Percentiles rank a stretch among this genome's conserved stretches.
Evolutionary conservation across 2,888 invertebrate species (phyloP).

Genomic region (Dicroscelio sp.): DNA sequence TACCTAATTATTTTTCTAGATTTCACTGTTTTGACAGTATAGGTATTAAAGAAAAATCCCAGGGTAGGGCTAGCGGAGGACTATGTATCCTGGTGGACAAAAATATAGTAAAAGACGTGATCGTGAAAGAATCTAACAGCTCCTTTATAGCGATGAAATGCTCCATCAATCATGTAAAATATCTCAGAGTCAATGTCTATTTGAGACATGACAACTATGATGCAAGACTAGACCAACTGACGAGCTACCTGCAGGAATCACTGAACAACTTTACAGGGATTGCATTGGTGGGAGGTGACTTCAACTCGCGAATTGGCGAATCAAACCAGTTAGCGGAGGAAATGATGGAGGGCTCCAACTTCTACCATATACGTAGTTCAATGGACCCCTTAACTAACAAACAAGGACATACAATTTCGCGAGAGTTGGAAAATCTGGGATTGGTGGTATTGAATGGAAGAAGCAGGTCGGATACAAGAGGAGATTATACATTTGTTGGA

Average conservation of each 20-base stretch:
- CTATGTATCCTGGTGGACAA: slow-evolving; percentile 6
- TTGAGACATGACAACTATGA: slow-evolving; percentile 7
- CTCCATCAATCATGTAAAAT: slow-evolving; percentile 8
- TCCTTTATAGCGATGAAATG: slow-evolving; percentile 41
- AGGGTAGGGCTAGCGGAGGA: slow-evolving; percentile 53
- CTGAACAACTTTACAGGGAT: neutral
- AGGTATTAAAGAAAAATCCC: slow-evolving; percentile 6
- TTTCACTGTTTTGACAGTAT: neutral
- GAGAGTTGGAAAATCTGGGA: neutral
- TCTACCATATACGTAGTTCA: neutral
- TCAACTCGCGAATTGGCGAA: neutral
- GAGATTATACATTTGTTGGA: neutral
- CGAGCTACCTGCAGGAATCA: neutral
- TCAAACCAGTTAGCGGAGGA: neutral
- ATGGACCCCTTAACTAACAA: neutral
- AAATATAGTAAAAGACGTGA: slow-evolving; percentile 16
- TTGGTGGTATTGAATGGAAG: neutral
- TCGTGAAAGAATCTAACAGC: slow-evolving; percentile 20
- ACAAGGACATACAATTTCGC: neutral
- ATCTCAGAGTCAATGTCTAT: slow-evolving; percentile 26
- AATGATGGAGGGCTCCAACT: neutral
- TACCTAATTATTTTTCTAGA: slow-evolving; percentile 18
- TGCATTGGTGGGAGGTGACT: neutral
- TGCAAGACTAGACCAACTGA: neutral
- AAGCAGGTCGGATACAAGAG: neutral